Conservation (phyloP, 2,113 vertebrate species). For the Pitta sordida region DNA sequence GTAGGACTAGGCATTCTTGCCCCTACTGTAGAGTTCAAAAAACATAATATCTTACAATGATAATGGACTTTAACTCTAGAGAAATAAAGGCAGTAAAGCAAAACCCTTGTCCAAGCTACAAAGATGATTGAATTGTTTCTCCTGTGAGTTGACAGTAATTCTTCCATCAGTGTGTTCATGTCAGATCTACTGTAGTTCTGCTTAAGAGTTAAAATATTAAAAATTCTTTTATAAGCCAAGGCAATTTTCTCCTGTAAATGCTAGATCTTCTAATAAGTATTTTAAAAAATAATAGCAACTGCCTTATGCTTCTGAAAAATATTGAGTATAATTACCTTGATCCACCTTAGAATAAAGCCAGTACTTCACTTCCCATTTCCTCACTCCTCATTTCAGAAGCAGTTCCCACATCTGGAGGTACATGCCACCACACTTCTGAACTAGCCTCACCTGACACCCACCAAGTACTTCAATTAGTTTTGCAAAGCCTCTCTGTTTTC, state of each 20-base stretch:
- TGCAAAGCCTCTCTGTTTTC: neutral
- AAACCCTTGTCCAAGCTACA: neutral
- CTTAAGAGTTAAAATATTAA: neutral
- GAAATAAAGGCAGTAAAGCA: conserved; percentile 7
- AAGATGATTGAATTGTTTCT: neutral
- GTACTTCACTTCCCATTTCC: neutral
- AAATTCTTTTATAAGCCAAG: neutral
- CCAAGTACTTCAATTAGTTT: neutral
- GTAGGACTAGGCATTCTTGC: neutral
- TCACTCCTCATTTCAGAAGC: neutral
- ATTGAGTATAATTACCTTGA: neutral
- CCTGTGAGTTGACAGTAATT: neutral
- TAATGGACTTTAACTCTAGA: neutral
- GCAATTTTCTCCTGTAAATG: neutral
- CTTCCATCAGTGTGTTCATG: neutral
- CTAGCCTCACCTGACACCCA: neutral
- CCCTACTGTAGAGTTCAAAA: neutral
- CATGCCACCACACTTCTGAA: neutral
- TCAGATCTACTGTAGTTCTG: neutral
- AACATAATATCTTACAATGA: neutral
- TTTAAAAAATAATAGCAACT: neutral
- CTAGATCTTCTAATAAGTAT: neutral
- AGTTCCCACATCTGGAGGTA: neutral
- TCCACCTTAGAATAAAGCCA: neutral
- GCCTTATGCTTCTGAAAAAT: neutral